A percentile compares a stretch with the other conserved stretches of the same genome.
phyloP scores from a whole-genome alignment of 2,888 invertebrate genomes.

The Ecliptopera silaceata region DNA sequence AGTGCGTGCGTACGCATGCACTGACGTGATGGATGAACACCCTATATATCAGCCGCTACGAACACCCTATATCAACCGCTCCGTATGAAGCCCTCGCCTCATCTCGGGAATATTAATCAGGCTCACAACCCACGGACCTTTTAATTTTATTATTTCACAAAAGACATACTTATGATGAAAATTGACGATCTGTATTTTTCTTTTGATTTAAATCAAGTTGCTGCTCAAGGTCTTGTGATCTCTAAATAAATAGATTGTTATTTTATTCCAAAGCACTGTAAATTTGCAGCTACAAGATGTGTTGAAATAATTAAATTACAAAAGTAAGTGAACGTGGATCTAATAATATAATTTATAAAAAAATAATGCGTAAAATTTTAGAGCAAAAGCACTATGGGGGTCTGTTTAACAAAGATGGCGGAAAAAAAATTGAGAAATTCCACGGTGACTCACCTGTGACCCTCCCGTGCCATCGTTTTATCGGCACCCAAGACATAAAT shows the following conservation, averaged over 20 bases:
- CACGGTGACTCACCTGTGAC: constrained; percentile 70
- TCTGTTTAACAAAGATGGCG: constrained; percentile 44
- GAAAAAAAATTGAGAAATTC: constrained; percentile 54
- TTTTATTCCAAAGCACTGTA: no score
- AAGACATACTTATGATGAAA: constrained; percentile 30
- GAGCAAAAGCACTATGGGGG: constrained; percentile 48
- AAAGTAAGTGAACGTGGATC: not conserved
- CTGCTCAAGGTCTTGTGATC: constrained; percentile 32
- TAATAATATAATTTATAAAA: constrained; percentile 11
- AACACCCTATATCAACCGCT: constrained; percentile 26
- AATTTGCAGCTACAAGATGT: no score
- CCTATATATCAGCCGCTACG: constrained; percentile 57
- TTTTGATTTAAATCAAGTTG: constrained; percentile 34
- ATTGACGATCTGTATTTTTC: constrained; percentile 30
- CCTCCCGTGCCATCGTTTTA: constrained; percentile 66
- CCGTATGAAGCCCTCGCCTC: constrained; percentile 49
- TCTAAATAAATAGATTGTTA: no score
- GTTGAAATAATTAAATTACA: no score
- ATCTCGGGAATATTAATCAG: constrained; percentile 64
- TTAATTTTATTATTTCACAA: constrained; percentile 50
- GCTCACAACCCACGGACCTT: constrained; percentile 50
- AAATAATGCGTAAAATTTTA: constrained; percentile 43
- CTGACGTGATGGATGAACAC: constrained; percentile 58
- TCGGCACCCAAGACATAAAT: constrained; percentile 74
- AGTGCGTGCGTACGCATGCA: constrained; percentile 60